Percentiles rank a stretch among this genome's conserved stretches.
These are phyloP conservation scores for Danionella cerebrum DNA, from an alignment of 2,113 vertebrate species.

Conservation along the genomic window DNA sequence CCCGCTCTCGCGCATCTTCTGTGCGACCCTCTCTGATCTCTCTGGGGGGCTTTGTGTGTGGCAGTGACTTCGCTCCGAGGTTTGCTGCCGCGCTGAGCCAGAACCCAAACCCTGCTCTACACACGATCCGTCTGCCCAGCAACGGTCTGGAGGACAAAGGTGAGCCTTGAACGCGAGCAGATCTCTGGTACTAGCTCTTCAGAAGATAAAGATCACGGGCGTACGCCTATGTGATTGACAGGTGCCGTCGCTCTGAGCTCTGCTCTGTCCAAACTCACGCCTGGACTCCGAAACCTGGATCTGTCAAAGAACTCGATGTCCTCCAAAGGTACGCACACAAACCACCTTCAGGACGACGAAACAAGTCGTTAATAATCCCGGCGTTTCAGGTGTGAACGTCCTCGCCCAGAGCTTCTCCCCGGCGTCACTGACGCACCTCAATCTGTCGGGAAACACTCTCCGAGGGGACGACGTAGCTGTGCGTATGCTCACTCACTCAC, in stretches of 20 bases:
- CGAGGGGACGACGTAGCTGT: slow-evolving; percentile 86
- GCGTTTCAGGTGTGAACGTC: slow-evolving; percentile 79
- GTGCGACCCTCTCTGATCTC: too few species aligned
- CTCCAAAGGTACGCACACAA: slow-evolving; percentile 70
- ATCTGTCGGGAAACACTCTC: slow-evolving; percentile 87
- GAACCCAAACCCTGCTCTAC: slow-evolving; percentile 83
- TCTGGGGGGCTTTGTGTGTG: slow-evolving; percentile 29
- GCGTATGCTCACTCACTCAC: slow-evolving; percentile 27
- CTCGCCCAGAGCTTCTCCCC: slow-evolving; percentile 84
- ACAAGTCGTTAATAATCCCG: slow-evolving; percentile 8
- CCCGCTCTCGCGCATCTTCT: neutral
- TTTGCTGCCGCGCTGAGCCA: slow-evolving; percentile 76
- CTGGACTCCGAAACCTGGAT: slow-evolving; percentile 85
- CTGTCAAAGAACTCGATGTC: slow-evolving; percentile 85
- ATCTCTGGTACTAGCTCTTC: too few species aligned
- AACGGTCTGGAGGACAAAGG: slow-evolving; percentile 94
- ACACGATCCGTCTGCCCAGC: slow-evolving; percentile 84
- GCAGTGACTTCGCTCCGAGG: slow-evolving; percentile 92
- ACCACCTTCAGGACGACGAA: too few species aligned
- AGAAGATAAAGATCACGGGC: too few species aligned
- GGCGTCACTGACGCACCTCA: slow-evolving; percentile 75
- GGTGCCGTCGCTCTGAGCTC: slow-evolving; percentile 80
- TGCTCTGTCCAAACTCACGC: slow-evolving; percentile 84
- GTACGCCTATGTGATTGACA: too few species aligned
- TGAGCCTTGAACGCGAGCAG: too few species aligned